Conservation (phyloP, 1,140 invertebrate species). For the Scaptomyza montana region DNA sequence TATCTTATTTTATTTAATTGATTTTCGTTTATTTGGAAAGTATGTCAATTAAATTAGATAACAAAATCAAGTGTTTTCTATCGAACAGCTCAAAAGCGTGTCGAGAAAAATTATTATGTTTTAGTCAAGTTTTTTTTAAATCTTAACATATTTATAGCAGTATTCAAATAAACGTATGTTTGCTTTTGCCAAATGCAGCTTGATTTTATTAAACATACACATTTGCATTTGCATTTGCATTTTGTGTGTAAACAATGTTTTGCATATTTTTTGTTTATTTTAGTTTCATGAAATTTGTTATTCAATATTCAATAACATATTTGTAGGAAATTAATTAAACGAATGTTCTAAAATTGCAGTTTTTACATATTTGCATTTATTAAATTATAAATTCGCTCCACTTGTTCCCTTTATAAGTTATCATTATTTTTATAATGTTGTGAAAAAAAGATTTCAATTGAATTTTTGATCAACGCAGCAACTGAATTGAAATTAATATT, state of each 20-base stretch:
- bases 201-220: background rate
- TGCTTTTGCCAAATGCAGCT: background rate
- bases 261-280: constrained; percentile 16
- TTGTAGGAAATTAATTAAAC: constrained; percentile 23
- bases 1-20: no score
- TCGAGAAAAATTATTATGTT: background rate
- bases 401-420: no score
- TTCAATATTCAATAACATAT: constrained; percentile 17
- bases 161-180: background rate
- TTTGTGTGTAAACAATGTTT: constrained; percentile 20
- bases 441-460: background rate
- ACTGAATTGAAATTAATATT: background rate
- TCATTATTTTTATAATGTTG: no score
- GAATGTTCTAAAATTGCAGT: background rate
- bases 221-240: background rate
- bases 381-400: no score
- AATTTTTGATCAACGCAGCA: background rate
- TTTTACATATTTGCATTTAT: no score
- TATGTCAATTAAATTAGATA: constrained; percentile 56
- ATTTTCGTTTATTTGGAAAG: constrained; percentile 28
- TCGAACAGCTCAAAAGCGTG: no score
- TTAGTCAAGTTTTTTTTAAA: background rate
- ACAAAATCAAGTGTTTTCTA: constrained; percentile 40
- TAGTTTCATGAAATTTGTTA: constrained; percentile 11
- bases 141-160: background rate